Conservation (phyloP, 2,888 invertebrate genomes). For the Coenonympha glycerion region DNA sequence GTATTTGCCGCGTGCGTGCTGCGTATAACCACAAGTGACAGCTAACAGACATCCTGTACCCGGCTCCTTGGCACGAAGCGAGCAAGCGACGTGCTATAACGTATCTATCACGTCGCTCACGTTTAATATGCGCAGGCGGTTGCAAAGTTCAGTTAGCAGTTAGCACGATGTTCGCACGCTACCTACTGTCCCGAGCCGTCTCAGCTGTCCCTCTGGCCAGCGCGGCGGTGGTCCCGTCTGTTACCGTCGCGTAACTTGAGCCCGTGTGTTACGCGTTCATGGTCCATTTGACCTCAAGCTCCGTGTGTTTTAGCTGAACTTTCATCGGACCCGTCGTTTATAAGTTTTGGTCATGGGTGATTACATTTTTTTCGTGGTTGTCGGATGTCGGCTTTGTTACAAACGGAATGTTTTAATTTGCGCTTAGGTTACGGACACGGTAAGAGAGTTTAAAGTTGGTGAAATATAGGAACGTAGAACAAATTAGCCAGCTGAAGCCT, state of each 20-base stretch:
- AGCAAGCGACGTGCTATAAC: constrained; percentile 2
- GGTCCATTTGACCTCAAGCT: constrained; percentile 28
- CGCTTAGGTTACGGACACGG: no score
- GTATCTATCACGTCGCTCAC: constrained; percentile 8
- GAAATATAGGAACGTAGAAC: no score
- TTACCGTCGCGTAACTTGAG: constrained; percentile 38
- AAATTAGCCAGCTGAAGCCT: no score
- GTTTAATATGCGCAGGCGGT: constrained; percentile 11
- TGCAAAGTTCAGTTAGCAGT: constrained; percentile 14
- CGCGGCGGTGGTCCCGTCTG: constrained; percentile 42
- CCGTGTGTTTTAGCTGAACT: not conserved
- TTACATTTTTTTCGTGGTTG: not conserved
- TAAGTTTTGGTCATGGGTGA: not conserved
- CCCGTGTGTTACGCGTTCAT: constrained; percentile 33
- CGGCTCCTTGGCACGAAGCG: not conserved
- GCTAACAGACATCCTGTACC: not conserved
- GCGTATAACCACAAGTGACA: not conserved
- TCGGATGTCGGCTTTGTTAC: no score
- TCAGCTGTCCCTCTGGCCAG: no score
- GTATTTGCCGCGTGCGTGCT: no score
- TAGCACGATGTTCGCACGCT: constrained; percentile 29
- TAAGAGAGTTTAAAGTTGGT: no score
- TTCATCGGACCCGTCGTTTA: not conserved
- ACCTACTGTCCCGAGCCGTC: constrained; percentile 21
- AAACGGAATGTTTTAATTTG: no score